phyloP scores from a whole-genome alignment of 2,797 vertebrate genomes.

The Semaprochilodus insignis region DNA sequence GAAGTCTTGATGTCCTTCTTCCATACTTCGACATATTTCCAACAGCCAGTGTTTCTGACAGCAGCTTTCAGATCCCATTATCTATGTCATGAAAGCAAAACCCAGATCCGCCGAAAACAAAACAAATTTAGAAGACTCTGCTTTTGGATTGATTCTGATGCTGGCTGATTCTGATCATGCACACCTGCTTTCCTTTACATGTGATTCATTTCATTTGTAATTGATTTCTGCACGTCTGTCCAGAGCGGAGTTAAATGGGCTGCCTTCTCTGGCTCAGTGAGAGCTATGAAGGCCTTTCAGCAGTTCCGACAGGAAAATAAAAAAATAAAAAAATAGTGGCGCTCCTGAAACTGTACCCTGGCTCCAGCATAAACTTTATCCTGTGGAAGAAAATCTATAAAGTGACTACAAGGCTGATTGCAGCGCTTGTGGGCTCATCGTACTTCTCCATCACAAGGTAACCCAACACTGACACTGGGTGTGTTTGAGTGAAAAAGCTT shows the following conservation, averaged over 20 bases:
- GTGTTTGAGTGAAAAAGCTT: constrained; percentile 50
- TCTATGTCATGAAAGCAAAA: too few species aligned
- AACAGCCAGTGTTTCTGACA: too few species aligned
- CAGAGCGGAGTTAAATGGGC: constrained; percentile 2
- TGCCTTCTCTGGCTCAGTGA: constrained; percentile 5
- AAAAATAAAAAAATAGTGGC: constrained; percentile 24
- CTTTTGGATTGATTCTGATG: too few species aligned
- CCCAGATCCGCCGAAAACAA: too few species aligned
- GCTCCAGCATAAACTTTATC: constrained; percentile 53
- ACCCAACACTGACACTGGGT: constrained; percentile 49
- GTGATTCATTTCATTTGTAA: constrained; percentile 20
- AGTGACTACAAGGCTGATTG: constrained; percentile 52
- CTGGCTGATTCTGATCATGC: not conserved
- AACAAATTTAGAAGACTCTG: too few species aligned
- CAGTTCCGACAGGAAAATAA: constrained; percentile 18
- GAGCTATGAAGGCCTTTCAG: constrained; percentile 23
- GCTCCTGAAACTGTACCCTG: constrained; percentile 51
- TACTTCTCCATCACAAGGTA: constrained; percentile 54
- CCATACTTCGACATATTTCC: too few species aligned
- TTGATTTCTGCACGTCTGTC: constrained; percentile 18
- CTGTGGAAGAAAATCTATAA: constrained; percentile 54
- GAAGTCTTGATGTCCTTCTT: too few species aligned
- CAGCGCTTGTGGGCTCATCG: constrained; percentile 52
- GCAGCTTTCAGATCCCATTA: too few species aligned
- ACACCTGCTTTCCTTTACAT: not conserved